A percentile compares a stretch with the other conserved stretches of the same genome.
phyloP scores from a whole-genome alignment of 2,113 vertebrate genomes.

The Ailuropoda melanoleuca region DNA sequence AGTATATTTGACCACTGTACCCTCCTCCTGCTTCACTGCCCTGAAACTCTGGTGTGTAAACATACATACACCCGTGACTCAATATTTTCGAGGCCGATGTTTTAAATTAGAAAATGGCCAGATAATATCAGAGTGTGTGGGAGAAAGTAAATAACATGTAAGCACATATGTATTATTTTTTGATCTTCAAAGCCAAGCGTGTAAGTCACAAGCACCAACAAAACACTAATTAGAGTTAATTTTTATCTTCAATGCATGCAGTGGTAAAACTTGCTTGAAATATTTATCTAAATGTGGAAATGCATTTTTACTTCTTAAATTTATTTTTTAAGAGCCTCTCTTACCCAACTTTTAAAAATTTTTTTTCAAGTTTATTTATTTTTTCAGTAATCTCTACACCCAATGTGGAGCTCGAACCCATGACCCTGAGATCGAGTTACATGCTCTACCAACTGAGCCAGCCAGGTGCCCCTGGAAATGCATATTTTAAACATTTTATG shows the following conservation, averaged over 20 bases:
- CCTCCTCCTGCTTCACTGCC: background rate
- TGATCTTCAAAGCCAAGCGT: conserved; percentile 60
- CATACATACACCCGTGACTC: background rate
- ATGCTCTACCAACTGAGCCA: background rate
- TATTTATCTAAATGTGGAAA: conserved; percentile 33
- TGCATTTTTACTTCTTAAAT: background rate
- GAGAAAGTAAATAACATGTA: conserved; percentile 50
- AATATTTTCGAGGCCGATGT: conserved; percentile 39
- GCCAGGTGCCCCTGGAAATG: background rate
- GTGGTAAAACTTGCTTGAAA: conserved; percentile 59
- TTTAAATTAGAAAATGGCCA: conserved; percentile 39
- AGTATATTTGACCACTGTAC: background rate
- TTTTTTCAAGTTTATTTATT: background rate
- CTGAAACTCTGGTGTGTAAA: background rate
- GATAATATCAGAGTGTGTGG: conserved; percentile 57
- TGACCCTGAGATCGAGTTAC: background rate
- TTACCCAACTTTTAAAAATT: background rate
- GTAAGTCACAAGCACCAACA: conserved; percentile 41
- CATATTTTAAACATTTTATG: background rate
- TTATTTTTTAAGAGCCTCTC: background rate
- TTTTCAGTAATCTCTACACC: background rate
- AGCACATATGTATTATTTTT: conserved; percentile 19
- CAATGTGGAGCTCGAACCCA: background rate
- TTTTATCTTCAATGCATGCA: conserved; percentile 24
- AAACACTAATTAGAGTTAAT: conserved; percentile 59